Percentiles rank a stretch among this genome's conserved stretches.
phyloP scores from a whole-genome alignment of 2,888 invertebrate genomes.

The Thecophora atra region DNA sequence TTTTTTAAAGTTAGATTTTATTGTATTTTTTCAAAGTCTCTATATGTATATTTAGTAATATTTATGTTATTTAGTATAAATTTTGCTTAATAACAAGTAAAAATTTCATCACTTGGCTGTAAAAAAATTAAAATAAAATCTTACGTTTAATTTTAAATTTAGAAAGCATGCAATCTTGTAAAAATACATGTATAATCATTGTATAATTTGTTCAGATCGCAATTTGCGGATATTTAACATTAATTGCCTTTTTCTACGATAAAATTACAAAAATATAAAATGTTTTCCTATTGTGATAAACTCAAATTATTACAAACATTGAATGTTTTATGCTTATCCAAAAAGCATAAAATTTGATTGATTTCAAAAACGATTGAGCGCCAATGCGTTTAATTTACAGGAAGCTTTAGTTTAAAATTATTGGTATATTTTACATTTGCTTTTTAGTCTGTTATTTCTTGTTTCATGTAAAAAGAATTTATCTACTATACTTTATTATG shows the following conservation, averaged over 20 bases:
- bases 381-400: too few relatives aligned
- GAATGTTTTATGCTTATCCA: too few relatives aligned
- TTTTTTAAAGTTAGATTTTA: conserved; percentile 15
- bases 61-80: conserved; percentile 28
- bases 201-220: conserved; percentile 8
- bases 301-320: too few relatives aligned
- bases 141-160: neutral
- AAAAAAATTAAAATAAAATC: conserved; percentile 11
- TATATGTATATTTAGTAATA: neutral
- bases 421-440: neutral
- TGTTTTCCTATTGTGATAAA: too few relatives aligned
- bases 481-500: too few relatives aligned
- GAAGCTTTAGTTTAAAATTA: too few relatives aligned
- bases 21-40: conserved; percentile 20
- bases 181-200: neutral
- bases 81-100: conserved; percentile 33
- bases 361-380: too few relatives aligned
- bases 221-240: neutral
- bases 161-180: neutral
- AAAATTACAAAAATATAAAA: neutral
- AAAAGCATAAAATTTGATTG: too few relatives aligned
- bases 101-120: conserved; percentile 32
- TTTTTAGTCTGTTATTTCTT: neutral
- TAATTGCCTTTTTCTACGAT: neutral
- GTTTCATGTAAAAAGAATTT: neutral